A percentile compares a stretch with the other conserved stretches of the same genome.
phyloP scores from a whole-genome alignment of 2,888 invertebrate genomes.

The Hemaris fuciformis region DNA sequence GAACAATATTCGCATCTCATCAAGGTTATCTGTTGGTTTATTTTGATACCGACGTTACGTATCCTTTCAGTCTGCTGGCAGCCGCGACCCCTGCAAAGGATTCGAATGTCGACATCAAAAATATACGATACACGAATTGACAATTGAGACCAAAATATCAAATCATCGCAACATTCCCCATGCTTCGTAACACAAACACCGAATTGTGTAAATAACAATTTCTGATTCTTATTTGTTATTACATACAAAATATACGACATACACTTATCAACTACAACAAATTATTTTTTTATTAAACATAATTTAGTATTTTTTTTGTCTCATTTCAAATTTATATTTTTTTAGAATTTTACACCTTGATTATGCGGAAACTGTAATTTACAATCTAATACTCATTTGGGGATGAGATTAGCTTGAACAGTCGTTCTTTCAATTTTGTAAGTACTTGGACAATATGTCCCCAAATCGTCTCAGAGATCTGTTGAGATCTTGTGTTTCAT shows the following conservation, averaged over 20 bases:
- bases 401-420: background rate
- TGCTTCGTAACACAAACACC: background rate
- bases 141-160: conserved; percentile 21
- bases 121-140: background rate
- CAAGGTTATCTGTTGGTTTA: background rate
- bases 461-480: background rate
- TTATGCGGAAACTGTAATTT: background rate
- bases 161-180: conserved; percentile 21
- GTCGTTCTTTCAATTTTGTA: background rate
- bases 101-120: background rate
- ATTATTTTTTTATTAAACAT: background rate
- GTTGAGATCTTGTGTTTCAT: conserved; percentile 1
- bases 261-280: conserved; percentile 14
- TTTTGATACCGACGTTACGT: conserved; percentile 3
- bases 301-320: background rate
- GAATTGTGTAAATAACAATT: background rate
- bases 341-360: background rate
- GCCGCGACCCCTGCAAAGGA: background rate
- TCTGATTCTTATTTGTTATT: background rate
- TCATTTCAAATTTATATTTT: background rate
- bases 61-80: background rate
- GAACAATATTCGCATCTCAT: conserved; percentile 4
- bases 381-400: background rate
- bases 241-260: conserved; percentile 1
- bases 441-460: background rate